Evolutionary conservation across 2,797 vertebrate genomes (phyloP).

Genomic region (Silurus lanzhouensis): DNA sequence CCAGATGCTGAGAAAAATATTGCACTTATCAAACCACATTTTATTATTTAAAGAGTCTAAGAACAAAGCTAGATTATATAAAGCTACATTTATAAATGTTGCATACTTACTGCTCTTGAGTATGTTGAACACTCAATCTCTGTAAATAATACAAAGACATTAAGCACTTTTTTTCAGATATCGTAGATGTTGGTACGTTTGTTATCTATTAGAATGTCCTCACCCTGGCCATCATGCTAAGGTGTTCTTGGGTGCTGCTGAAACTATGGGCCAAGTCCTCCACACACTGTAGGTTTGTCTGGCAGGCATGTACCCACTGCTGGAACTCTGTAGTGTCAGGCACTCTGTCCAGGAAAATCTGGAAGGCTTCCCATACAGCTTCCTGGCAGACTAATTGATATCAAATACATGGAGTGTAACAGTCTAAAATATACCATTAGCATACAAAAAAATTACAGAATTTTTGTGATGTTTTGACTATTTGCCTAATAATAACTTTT

Average conservation of each 20-base stretch:
- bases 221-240: slow-evolving; percentile 86
- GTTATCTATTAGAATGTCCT: slow-evolving; percentile 55
- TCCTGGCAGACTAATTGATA: slow-evolving; percentile 88
- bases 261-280: slow-evolving; percentile 91
- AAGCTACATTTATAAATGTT: neutral
- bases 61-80: neutral
- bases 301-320: slow-evolving; percentile 87
- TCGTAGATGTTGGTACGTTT: neutral
- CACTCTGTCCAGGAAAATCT: slow-evolving; percentile 90
- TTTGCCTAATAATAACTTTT: neutral
- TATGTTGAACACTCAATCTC: slow-evolving; percentile 63
- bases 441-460: neutral
- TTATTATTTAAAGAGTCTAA: neutral
- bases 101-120: slow-evolving; percentile 67
- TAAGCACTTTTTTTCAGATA: neutral
- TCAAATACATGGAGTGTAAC: neutral
- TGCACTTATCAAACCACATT: neutral
- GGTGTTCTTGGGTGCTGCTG: slow-evolving; percentile 89
- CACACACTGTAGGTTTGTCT: slow-evolving; percentile 88
- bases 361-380: slow-evolving; percentile 93
- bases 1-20: neutral
- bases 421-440: neutral
- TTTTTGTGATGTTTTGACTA: neutral
- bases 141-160: slow-evolving; percentile 49
- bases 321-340: slow-evolving; percentile 88